Evolutionary conservation across 2,888 invertebrate genomes (phyloP).

Genomic region (Coleophora flavipennella): DNA sequence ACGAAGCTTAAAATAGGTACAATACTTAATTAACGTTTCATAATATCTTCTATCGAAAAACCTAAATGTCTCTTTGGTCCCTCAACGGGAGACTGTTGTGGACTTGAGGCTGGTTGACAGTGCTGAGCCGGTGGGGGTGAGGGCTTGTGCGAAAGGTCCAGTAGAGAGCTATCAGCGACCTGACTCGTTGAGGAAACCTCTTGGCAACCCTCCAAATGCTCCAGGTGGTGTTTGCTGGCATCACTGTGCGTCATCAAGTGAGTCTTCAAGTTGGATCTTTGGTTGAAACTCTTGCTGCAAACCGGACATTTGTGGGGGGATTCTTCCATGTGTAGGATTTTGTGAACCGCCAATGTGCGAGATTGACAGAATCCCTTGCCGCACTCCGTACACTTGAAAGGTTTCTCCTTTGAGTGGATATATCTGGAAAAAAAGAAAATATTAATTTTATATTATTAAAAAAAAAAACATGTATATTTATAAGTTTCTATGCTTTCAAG

Average conservation of each 20-base stretch:
- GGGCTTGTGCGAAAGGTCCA: slow-evolving; percentile 73
- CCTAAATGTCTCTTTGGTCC: slow-evolving; percentile 72
- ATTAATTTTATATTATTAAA: too few relatives aligned
- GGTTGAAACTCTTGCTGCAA: slow-evolving; percentile 91
- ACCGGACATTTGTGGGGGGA: slow-evolving; percentile 94
- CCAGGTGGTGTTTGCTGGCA: slow-evolving; percentile 62
- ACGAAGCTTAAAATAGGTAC: slow-evolving; percentile 14
- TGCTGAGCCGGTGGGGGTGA: slow-evolving; percentile 40
- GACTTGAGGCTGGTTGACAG: slow-evolving; percentile 33
- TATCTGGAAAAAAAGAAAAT: slow-evolving; percentile 77
- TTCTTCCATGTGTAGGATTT: slow-evolving; percentile 93
- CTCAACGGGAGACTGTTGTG: slow-evolving; percentile 51
- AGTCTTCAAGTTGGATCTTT: slow-evolving; percentile 92
- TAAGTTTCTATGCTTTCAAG: too few relatives aligned
- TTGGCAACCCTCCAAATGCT: slow-evolving; percentile 65
- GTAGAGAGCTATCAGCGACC: slow-evolving; percentile 50
- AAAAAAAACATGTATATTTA: slow-evolving; percentile 25
- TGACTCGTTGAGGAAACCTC: slow-evolving; percentile 69
- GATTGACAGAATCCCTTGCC: slow-evolving; percentile 99
- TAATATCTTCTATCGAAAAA: slow-evolving; percentile 91
- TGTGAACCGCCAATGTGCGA: slow-evolving; percentile 95
- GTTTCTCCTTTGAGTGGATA: slow-evolving; percentile 98
- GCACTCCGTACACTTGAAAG: slow-evolving; percentile 96
- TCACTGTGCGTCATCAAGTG: slow-evolving; percentile 92
- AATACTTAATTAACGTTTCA: slow-evolving; percentile 78